Evolutionary conservation across 2,888 invertebrate species (phyloP).

Genomic region (Patella ulyssiponensis): DNA sequence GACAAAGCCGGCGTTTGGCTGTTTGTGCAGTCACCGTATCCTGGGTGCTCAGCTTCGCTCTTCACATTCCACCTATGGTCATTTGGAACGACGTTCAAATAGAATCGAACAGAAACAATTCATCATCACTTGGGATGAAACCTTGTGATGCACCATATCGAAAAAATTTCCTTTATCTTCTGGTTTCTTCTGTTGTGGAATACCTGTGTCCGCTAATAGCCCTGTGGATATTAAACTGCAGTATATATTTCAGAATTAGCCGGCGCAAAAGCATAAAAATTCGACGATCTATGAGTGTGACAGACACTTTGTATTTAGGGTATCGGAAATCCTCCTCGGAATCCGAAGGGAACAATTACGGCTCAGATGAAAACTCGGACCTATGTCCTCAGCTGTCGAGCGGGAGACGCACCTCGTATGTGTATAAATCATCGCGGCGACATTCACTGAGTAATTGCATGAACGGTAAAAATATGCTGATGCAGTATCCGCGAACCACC

Average conservation of each 20-base stretch:
- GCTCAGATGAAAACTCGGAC: constrained; percentile 28
- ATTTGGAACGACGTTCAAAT: constrained; percentile 48
- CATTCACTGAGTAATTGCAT: neutral
- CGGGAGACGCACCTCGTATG: neutral
- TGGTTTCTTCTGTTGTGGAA: constrained; percentile 46
- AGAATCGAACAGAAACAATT: constrained; percentile 21
- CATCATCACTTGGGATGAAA: constrained; percentile 1
- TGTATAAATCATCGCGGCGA: neutral
- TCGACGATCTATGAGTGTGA: constrained; percentile 57
- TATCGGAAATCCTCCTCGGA: constrained; percentile 52
- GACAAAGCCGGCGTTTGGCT: constrained; percentile 51
- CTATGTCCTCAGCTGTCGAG: constrained; percentile 10
- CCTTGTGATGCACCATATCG: constrained; percentile 46
- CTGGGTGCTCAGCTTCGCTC: constrained; percentile 53
- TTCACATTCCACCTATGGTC: constrained; percentile 51
- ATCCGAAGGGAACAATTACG: constrained; percentile 29
- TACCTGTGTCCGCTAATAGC: constrained; percentile 54
- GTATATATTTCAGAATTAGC: constrained; percentile 58
- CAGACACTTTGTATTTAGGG: constrained; percentile 49
- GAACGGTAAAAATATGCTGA: neutral
- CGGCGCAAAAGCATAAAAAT: constrained; percentile 58
- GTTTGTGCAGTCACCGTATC: constrained; percentile 42
- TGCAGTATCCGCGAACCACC: neutral
- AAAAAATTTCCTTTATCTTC: constrained; percentile 44
- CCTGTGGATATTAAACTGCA: constrained; percentile 53